Conservation (phyloP, 2,113 vertebrate species). For the Tapirus terrestris region DNA sequence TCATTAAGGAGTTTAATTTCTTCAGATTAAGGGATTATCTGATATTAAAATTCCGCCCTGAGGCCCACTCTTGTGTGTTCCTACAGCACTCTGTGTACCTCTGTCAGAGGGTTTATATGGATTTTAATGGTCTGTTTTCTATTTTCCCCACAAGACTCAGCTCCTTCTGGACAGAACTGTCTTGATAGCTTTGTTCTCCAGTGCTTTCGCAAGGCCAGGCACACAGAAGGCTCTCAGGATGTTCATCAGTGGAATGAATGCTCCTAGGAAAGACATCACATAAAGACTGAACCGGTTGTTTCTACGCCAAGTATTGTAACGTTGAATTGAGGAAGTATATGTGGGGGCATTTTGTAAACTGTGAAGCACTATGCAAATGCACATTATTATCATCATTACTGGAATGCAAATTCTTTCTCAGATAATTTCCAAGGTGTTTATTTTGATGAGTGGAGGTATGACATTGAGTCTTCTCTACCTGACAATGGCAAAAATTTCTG, state of each 20-base stretch:
- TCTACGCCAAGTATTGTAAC: background rate
- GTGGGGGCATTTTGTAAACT: conserved; percentile 45
- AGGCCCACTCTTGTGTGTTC: background rate
- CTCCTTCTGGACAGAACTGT: background rate
- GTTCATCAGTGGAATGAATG: background rate
- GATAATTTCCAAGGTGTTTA: background rate
- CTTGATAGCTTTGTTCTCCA: background rate
- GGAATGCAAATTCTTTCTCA: background rate
- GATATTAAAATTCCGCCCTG: background rate
- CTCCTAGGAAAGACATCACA: background rate
- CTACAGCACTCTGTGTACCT: background rate
- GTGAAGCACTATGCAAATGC: background rate
- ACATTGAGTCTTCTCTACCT: background rate
- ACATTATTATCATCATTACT: background rate
- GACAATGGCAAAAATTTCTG: background rate
- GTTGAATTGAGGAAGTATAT: conserved; percentile 7
- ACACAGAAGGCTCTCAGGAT: background rate
- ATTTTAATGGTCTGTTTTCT: conserved; percentile 17
- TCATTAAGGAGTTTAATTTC: conserved; percentile 48
- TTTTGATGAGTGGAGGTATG: background rate
- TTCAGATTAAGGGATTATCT: background rate
- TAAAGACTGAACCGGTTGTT: background rate
- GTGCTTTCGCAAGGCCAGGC: background rate
- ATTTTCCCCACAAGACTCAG: background rate
- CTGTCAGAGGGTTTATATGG: background rate